Evolutionary conservation across 2,888 invertebrate genomes (phyloP).

Genomic region (Pseudococcus longispinus): DNA sequence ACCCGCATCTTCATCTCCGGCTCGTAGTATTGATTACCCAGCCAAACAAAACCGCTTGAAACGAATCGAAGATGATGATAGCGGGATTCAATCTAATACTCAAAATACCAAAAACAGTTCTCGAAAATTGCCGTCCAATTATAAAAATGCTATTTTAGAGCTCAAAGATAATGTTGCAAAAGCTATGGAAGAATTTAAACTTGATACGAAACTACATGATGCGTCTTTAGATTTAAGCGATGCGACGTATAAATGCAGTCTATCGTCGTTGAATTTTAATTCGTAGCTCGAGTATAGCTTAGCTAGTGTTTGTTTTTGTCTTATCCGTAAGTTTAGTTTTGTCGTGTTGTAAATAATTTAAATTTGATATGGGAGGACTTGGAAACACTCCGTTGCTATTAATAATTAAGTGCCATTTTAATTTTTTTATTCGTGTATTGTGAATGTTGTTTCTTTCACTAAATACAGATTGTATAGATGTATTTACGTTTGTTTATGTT

Average conservation of each 20-base stretch:
- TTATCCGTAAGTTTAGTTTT: background rate
- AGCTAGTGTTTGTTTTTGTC: background rate
- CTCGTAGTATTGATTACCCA: background rate
- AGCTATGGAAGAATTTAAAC: slow-evolving; percentile 34
- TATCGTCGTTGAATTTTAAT: background rate
- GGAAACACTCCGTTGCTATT: background rate
- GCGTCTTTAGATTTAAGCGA: slow-evolving; percentile 47
- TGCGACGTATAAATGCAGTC: slow-evolving; percentile 46
- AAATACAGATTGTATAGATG: background rate
- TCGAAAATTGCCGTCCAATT: background rate
- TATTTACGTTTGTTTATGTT: background rate
- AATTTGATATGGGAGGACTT: background rate
- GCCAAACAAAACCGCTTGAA: background rate
- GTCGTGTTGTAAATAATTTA: background rate
- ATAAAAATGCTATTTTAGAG: background rate
- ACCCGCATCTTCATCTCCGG: slow-evolving; percentile 49
- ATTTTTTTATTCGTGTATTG: background rate
- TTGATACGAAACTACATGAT: slow-evolving; percentile 28
- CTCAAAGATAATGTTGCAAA: slow-evolving; percentile 35
- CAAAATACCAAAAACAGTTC: background rate
- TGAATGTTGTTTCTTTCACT: background rate
- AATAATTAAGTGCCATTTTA: background rate
- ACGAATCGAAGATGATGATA: slow-evolving; percentile 18
- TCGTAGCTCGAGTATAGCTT: background rate
- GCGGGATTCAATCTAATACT: slow-evolving; percentile 24